Evolutionary conservation across 2,888 invertebrate genomes (phyloP).

Genomic region (Rhagophthalmus giganteus): DNA sequence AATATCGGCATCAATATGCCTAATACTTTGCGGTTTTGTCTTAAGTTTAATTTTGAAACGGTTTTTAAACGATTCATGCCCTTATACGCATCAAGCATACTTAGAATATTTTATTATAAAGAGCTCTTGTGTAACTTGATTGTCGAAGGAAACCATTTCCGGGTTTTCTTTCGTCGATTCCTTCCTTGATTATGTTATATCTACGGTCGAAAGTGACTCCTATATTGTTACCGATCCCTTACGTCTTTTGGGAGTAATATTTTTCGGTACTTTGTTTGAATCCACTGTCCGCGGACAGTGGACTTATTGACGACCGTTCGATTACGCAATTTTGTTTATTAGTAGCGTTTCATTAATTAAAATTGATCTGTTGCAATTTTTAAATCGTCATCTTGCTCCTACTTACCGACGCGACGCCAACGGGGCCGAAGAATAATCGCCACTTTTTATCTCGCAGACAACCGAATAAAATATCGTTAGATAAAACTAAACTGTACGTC

Average conservation of each 20-base stretch:
- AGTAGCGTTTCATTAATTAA: not conserved
- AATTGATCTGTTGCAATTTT: not conserved
- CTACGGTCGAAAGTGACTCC: not conserved
- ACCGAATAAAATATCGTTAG: too few species aligned
- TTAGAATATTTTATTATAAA: not conserved
- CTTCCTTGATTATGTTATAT: not conserved
- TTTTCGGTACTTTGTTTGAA: conserved; percentile 22
- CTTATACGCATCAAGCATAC: too few species aligned
- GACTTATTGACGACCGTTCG: conserved; percentile 18
- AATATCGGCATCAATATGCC: not conserved
- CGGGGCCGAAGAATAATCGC: too few species aligned
- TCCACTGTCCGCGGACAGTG: conserved; percentile 20
- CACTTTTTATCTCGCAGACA: too few species aligned
- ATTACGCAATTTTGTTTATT: not conserved
- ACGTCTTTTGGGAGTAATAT: conserved; percentile 24
- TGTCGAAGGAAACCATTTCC: not conserved
- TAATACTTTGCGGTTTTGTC: not conserved
- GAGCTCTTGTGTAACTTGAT: not conserved
- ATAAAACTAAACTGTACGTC: too few species aligned
- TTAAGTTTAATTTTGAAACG: not conserved
- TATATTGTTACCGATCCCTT: conserved; percentile 12
- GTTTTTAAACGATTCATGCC: not conserved
- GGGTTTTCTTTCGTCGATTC: not conserved
- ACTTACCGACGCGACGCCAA: too few species aligned
- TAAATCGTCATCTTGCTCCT: not conserved